Conservation (phyloP, 2,888 invertebrate species). For the Branchellion lobata region DNA sequence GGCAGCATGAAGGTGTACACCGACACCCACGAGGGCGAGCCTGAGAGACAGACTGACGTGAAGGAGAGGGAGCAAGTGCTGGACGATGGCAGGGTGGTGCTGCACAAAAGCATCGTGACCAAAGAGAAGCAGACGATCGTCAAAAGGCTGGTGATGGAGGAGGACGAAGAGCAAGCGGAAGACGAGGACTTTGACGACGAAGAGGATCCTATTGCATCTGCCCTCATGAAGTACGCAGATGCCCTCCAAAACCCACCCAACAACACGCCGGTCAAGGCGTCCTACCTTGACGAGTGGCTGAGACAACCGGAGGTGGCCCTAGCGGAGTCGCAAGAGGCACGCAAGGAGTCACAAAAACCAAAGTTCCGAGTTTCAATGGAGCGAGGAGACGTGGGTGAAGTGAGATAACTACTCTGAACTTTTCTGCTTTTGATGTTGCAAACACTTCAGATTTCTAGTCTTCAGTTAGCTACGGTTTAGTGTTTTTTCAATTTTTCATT, state of each 20-base stretch:
- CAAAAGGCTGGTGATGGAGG: constrained; percentile 49
- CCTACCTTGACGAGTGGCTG: constrained; percentile 35
- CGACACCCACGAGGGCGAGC: constrained; percentile 50
- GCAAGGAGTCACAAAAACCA: background rate
- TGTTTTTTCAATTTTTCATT: no score
- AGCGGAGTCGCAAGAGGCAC: background rate
- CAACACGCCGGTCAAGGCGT: background rate
- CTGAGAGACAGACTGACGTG: constrained; percentile 48
- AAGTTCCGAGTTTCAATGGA: constrained; percentile 40
- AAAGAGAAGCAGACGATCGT: constrained; percentile 49
- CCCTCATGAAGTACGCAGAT: constrained; percentile 12
- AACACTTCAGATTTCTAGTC: no score
- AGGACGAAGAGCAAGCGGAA: constrained; percentile 14
- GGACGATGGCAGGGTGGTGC: constrained; percentile 48
- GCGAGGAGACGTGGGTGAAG: constrained; percentile 20
- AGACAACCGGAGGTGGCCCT: constrained; percentile 13
- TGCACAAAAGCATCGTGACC: constrained; percentile 46
- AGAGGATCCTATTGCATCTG: constrained; percentile 19
- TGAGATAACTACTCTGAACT: no score
- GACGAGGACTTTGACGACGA: background rate
- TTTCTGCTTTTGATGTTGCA: no score
- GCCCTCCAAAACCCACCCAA: background rate
- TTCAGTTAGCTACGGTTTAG: no score
- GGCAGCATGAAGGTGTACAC: constrained; percentile 48
- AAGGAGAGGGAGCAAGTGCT: constrained; percentile 49